Base-by-base conservation (phyloP, 2,888 invertebrate genomes). In the Amiota minor region DNA sequence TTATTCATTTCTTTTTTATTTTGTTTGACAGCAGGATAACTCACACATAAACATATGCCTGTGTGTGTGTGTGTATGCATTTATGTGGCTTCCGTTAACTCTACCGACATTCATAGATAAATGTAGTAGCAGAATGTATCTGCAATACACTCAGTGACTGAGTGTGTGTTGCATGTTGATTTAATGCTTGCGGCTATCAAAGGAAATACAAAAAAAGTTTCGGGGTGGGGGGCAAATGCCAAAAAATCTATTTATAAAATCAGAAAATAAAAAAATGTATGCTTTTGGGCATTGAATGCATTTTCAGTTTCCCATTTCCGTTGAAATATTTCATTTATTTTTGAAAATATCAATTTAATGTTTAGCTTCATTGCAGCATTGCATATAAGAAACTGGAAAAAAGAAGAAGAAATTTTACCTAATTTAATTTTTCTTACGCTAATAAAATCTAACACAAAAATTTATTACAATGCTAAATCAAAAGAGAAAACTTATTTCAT, bases 381-480 rank as follows among this genome's bases (percentile, higher is more conserved):
- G 23, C 23, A 23, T 23, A 2, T 23, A 35, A 35, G 2, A 4
- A n/a, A n/a, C n/a, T 8, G 35, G 6, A 1, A 3, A 35, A 35
- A 35, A 6, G 35, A 35, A 35, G 6, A 8, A 35, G 35, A 35
- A 35, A 35, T 35, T 35, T 4, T 35, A 6, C 35, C 35, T 35
- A 35, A 35, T 35, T 35, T 35, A 35, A 35, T 35, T 35, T 16
- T n/a, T 53, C 16, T 53, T 16, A n/a, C n/a, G 14, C 61, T 65
- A 70, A 49, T 47, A 70, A 50, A 64, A 50, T 53, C n/a, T 53
- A 53, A 18, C 53, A 70, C 47, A 20, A 70, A 70, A 70, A 70
- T 70, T 59, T 70, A 70, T 59, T 16, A 46, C 59, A 20, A 47
- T 46, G 59, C 75, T 81, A 81, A 81, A 80, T 81, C 81, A 81